Conservation (phyloP, 1,140 invertebrate species). For the Stenopsyche tienmushanensis region DNA sequence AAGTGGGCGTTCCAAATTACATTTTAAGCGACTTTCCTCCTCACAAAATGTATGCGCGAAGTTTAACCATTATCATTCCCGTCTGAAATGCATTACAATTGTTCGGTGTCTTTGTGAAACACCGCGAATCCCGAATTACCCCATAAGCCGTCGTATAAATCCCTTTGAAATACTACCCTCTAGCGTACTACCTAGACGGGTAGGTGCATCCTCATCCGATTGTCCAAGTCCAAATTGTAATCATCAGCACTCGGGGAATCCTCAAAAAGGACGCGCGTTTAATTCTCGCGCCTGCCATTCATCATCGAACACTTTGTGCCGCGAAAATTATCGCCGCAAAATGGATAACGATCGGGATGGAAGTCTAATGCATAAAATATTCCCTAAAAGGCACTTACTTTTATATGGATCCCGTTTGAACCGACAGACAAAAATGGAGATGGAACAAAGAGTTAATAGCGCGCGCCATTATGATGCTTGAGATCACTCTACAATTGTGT, state of each 20-base stretch:
- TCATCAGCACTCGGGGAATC: neutral
- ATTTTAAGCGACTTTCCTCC: slow-evolving; percentile 26
- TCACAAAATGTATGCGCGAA: slow-evolving; percentile 32
- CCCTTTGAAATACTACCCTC: slow-evolving; percentile 41
- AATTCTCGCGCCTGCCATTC: neutral
- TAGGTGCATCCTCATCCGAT: slow-evolving; percentile 7
- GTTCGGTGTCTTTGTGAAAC: slow-evolving; percentile 16
- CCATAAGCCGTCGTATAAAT: slow-evolving; percentile 24
- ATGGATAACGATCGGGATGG: slow-evolving; percentile 13
- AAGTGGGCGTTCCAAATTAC: slow-evolving; percentile 30
- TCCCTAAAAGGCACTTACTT: slow-evolving; percentile 16
- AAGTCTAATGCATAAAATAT: neutral
- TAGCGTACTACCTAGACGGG: neutral
- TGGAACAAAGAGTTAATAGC: slow-evolving; percentile 11
- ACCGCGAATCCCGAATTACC: too few species aligned
- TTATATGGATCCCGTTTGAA: neutral
- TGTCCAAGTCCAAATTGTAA: neutral
- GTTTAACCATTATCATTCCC: slow-evolving; percentile 36
- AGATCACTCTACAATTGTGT: neutral
- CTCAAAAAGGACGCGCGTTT: neutral
- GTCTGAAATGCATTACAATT: slow-evolving; percentile 36
- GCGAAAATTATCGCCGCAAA: slow-evolving; percentile 10
- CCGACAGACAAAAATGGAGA: neutral
- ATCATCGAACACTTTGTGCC: too few species aligned
- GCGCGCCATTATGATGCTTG: neutral